Evolutionary conservation across 2,888 invertebrate species (phyloP), one percentile per base, ranked within the genome.

Genomic region (Torymus auratus): DNA sequence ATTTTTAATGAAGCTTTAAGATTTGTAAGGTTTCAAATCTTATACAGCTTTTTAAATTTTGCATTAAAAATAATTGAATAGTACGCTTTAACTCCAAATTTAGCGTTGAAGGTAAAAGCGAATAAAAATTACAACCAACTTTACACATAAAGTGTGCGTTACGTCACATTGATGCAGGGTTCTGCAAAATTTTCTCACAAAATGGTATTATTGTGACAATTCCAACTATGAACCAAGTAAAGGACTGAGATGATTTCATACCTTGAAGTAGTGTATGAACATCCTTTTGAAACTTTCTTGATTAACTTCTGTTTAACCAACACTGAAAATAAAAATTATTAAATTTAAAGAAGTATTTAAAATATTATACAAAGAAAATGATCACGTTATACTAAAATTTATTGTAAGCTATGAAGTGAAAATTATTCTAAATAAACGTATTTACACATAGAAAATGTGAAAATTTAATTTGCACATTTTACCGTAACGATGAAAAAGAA

Each of bases 281-380:
- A 75, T 80, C 75, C 80, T 55, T 75, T 71, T 71, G 58, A 71
- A 80, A 65, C 28, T 70, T 74, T 62, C 72, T 76, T 80, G 80
- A 76, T 72, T 80, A 56, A 62, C 67, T 56, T 67, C 70, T 80
- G 61, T 62, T 76, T 76, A 68, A 72, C 56, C 76, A 80, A 80
- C 20, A 64, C 73, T 74, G 79, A 50, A 79, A 69, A 56, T 65
- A n/a, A 55, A 64, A 60, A 67, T 77, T 64, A 17, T 68, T 56
- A 53, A 64, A n/a, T 62, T 70, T 41, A 41, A 41, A 41, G 7
- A 41, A 41, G 7, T 10, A 41, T 41, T 41, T 41, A 41, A 41
- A 41, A 41, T 41, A 41, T 41, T 10, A 41, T 41, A 41, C 41
- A 7, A 41, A 41, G 41, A 28, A 28, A 28, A 28, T 0, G 28